These are phyloP conservation scores for Melanaphis sacchari DNA, from an alignment of 1,140 invertebrate genomes.

Conservation along the genomic window DNA sequence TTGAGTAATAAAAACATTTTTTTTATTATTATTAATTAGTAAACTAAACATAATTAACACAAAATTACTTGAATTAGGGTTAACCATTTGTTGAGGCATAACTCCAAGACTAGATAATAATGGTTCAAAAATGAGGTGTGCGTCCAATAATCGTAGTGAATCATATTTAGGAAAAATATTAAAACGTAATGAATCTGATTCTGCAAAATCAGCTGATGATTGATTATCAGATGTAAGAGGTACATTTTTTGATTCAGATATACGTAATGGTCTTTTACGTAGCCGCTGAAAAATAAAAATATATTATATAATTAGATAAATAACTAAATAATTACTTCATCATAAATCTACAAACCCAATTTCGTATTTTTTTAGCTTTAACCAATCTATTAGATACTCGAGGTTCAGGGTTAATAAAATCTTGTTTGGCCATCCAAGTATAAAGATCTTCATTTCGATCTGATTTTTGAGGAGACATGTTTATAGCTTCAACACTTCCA, in stretches of 20 bases:
- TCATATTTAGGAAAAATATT: conserved; percentile 80
- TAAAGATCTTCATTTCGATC: conserved; percentile 84
- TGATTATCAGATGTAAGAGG: conserved; percentile 37
- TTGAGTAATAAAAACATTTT: not conserved
- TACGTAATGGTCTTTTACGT: conserved; percentile 47
- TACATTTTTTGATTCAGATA: conserved; percentile 36
- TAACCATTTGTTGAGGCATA: conserved; percentile 84
- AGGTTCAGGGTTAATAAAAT: conserved; percentile 63
- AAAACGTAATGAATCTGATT: conserved; percentile 62
- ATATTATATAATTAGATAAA: not conserved
- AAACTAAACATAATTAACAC: not conserved
- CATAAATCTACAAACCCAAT: conserved; percentile 35
- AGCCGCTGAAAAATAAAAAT: conserved; percentile 3
- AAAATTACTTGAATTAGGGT: conserved; percentile 59
- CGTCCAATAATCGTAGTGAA: conserved; percentile 83
- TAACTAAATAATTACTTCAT: not conserved
- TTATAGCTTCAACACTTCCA: conserved; percentile 54
- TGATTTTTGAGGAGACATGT: conserved; percentile 61
- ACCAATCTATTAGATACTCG: not conserved
- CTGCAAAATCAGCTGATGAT: conserved; percentile 60
- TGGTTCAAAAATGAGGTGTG: conserved; percentile 92
- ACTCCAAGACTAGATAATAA: conserved; percentile 83
- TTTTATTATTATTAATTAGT: not conserved
- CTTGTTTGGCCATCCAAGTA: conserved; percentile 93
- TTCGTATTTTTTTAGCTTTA: conserved; percentile 49